phyloP scores from a whole-genome alignment of 2,113 vertebrate genomes.

The Xiphophorus maculatus region DNA sequence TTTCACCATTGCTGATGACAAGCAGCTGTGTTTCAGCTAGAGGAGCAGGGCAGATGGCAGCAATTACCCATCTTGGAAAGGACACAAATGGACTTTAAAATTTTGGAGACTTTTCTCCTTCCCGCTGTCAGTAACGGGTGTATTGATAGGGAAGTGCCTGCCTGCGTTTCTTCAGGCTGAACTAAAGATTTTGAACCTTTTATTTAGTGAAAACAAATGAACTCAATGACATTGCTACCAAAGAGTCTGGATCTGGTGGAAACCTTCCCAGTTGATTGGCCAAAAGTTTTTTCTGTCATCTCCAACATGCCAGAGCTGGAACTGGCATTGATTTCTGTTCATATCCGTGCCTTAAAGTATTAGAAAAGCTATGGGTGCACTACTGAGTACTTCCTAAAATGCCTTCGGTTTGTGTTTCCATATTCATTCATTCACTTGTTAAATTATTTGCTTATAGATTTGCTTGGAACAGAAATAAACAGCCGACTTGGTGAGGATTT shows the following conservation, averaged over 20 bases:
- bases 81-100: background rate
- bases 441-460: background rate
- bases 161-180: background rate
- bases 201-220: background rate
- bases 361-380: background rate
- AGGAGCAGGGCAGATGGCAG: background rate
- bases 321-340: no score
- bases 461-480: background rate
- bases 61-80: background rate
- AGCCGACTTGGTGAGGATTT: no score
- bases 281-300: no score
- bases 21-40: background rate
- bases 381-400: background rate
- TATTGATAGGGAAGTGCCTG: background rate
- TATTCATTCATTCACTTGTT: background rate
- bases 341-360: background rate
- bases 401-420: background rate
- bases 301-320: no score
- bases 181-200: background rate
- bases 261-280: background rate
- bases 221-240: no score
- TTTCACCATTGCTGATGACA: background rate
- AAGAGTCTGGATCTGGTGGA: background rate
- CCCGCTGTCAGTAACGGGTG: background rate
- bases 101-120: background rate